Percentiles rank a stretch among this genome's conserved stretches.
These are phyloP conservation scores for Reticulitermes lucifugus DNA, from an alignment of 2,888 invertebrate species.

Conservation along the genomic window DNA sequence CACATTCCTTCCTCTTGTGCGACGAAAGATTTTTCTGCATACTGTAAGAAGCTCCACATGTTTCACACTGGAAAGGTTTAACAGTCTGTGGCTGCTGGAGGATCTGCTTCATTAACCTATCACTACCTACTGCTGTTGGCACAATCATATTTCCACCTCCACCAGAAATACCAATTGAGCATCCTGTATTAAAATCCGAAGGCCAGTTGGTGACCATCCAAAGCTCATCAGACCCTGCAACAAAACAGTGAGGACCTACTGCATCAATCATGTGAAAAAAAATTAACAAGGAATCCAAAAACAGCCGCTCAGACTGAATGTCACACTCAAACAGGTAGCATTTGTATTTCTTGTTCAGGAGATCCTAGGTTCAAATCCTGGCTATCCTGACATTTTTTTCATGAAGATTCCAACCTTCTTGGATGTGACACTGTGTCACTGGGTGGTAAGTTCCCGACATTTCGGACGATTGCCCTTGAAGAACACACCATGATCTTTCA, in stretches of 20 bases:
- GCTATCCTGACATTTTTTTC: no score
- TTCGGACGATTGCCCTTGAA: no score
- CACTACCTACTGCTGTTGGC: background rate
- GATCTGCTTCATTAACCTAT: background rate
- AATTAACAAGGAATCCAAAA: background rate
- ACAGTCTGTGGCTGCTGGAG: background rate
- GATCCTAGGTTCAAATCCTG: no score
- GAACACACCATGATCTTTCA: no score
- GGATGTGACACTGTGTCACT: no score
- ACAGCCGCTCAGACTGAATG: no score
- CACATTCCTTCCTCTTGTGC: conserved; percentile 66
- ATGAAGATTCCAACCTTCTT: no score
- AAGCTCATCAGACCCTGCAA: background rate
- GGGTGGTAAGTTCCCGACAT: no score
- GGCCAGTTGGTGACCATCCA: conserved; percentile 1
- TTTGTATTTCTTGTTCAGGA: no score
- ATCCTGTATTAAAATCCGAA: background rate
- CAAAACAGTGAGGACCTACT: background rate
- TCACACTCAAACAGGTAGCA: no score
- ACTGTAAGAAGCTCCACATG: conserved; percentile 37
- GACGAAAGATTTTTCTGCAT: conserved; percentile 57
- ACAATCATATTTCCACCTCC: background rate
- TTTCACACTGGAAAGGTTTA: conserved; percentile 23
- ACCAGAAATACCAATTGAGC: background rate
- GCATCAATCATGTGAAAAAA: background rate